phyloP scores from a whole-genome alignment of 2,113 vertebrate species.

The Cairina moschata region DNA sequence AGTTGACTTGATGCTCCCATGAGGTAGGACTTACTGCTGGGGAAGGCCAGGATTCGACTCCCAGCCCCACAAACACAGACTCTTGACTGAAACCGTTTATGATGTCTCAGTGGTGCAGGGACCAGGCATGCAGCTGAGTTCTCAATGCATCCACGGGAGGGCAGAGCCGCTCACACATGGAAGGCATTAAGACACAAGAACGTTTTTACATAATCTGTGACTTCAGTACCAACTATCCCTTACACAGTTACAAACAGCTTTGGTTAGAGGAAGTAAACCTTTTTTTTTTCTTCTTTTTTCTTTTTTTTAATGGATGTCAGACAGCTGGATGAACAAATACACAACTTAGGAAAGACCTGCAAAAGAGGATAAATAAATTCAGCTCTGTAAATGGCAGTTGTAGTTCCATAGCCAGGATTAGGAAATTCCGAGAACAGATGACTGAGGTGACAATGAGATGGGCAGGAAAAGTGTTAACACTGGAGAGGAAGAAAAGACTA shows the following conservation, averaged over 20 bases:
- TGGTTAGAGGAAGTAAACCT: not conserved
- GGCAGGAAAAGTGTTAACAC: constrained; percentile 6
- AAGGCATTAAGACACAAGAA: not conserved
- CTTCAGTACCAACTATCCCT: not conserved
- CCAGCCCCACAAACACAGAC: not conserved
- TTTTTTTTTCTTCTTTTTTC: not conserved
- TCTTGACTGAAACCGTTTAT: not conserved
- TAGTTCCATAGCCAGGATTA: not conserved
- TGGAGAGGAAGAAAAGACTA: constrained; percentile 1
- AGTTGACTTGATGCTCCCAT: not conserved
- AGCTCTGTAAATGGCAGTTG: not conserved
- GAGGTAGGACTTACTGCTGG: not conserved
- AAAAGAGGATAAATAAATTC: not conserved
- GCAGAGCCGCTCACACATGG: constrained; percentile 12
- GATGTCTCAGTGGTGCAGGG: not conserved
- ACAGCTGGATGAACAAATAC: not conserved
- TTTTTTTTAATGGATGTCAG: not conserved
- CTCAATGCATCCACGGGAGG: constrained; percentile 17
- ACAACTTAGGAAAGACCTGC: not conserved
- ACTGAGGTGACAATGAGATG: not conserved
- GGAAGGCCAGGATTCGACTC: not conserved
- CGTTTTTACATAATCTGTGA: not conserved
- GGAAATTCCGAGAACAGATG: not conserved
- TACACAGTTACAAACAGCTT: not conserved
- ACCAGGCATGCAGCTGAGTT: rapidly evolving